Evolutionary conservation across 1,140 invertebrate species (phyloP), one percentile per base, ranked within the genome.

Genomic region (Cydia pomonella): DNA sequence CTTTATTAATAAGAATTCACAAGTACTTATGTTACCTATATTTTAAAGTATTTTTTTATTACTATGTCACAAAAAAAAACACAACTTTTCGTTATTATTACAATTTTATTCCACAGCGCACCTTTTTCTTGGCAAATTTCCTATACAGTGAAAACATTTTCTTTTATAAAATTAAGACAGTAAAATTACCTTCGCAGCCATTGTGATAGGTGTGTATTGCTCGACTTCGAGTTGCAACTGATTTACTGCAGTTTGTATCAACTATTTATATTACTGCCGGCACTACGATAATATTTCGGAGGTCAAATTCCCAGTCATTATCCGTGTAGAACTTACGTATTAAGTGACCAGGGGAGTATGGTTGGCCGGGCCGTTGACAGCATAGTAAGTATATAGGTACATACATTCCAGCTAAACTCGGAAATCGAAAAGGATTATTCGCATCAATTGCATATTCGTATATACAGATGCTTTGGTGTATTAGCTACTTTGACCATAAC

Each of bases 211-310:
- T 69, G 27, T 69, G 64, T 69, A 33, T 69, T 69, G 64, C 64
- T 69, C 64, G 64, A 69, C 64, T 69, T 69, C 64, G 64, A 38
- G 29, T 69, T 69, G 64, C 64, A 69, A 69, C 64, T 69, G 29
- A 69, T 69, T n/a, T 41, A 69, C 18, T 69, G 16, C 16, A 29
- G 29, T 69, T 38, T 16, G 27, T 69, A 38, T 12, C 33, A 12
- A 69, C 29, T 69, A 69, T 69, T 69, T 69, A 69, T 69, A 69
- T 69, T 33, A 33, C 64, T 12, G 29, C 4, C 13, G 3, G 63
- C 25, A 29, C 27, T 38, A 33, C 64, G 6, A 38, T 69, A 18
- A 38, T 69, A 69, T 69, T 69, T 69, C 64, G 64, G 64, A 69
- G 64, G 64, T 69, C 64, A 69, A 18, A 23, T 12, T 18, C 13